Conservation (phyloP, 2,888 invertebrate genomes). For the Stratiomys singularior region DNA sequence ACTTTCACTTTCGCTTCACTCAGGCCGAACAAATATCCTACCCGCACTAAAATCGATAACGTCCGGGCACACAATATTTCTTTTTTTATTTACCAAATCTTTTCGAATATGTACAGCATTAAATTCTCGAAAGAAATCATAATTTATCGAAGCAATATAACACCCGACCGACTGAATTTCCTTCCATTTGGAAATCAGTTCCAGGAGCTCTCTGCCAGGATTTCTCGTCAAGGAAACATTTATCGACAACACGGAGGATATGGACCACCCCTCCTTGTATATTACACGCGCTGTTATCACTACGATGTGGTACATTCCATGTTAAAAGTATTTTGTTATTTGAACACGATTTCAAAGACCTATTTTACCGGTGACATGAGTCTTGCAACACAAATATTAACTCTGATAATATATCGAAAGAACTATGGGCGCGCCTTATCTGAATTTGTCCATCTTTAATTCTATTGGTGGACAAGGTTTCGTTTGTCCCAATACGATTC, state of each 20-base stretch:
- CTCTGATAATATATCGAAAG: too few species aligned
- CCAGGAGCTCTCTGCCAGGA: not conserved
- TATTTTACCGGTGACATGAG: too few species aligned
- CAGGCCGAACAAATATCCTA: not conserved
- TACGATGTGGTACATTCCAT: not conserved
- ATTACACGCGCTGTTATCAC: constrained; percentile 10
- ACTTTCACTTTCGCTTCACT: constrained; percentile 37
- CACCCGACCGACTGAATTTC: constrained; percentile 6
- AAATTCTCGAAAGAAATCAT: not conserved
- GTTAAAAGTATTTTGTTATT: not conserved
- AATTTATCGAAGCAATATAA: constrained; percentile 17
- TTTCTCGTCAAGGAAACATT: constrained; percentile 23
- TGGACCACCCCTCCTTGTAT: constrained; percentile 21
- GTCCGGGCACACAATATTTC: not conserved
- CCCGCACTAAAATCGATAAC: constrained; percentile 6
- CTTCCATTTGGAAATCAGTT: constrained; percentile 38
- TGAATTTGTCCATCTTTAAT: too few species aligned
- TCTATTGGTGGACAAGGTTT: too few species aligned
- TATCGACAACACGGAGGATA: constrained; percentile 20
- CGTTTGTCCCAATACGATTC: too few species aligned
- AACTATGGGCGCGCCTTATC: too few species aligned
- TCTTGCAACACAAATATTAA: too few species aligned
- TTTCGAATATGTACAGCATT: not conserved
- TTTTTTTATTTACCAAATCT: not conserved
- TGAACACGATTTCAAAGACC: too few species aligned